A percentile compares a stretch with the other conserved stretches of the same genome.
Conservation (phyloP, 2,797 vertebrate species). For the Ammospiza maritima region DNA sequence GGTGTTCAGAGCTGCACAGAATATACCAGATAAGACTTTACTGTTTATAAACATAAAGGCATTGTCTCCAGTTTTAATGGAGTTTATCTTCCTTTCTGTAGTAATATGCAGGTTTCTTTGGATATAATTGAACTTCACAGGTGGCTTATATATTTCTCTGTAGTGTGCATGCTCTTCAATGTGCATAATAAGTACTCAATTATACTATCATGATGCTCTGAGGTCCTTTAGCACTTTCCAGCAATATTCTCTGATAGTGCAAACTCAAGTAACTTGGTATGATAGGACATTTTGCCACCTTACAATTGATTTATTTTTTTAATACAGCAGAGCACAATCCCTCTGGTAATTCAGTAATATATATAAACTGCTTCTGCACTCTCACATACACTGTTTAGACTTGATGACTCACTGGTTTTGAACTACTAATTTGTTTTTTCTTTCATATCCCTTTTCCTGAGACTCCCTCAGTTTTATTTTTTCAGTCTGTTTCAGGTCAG, state of each 20-base stretch:
- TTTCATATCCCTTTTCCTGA: neutral
- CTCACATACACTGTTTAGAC: neutral
- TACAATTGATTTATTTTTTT: neutral
- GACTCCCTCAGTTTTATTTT: neutral
- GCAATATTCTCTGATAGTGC: neutral
- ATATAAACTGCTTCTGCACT: neutral
- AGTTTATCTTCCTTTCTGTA: neutral
- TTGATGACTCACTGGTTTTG: neutral
- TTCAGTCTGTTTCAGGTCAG: neutral
- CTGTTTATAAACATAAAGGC: neutral
- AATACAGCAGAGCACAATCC: neutral
- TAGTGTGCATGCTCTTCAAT: neutral
- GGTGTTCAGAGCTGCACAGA: neutral
- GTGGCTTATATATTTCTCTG: neutral
- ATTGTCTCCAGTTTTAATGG: neutral
- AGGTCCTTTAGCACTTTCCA: neutral
- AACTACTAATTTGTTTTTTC: neutral
- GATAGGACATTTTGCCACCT: neutral
- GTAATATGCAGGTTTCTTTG: neutral
- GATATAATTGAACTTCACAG: neutral
- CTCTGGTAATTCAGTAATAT: neutral
- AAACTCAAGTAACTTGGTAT: neutral
- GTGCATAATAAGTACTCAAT: neutral
- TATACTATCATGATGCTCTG: neutral
- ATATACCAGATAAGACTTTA: neutral